These are phyloP conservation scores for Mesopsocus fuscifrons DNA, from an alignment of 2,888 invertebrate genomes.

Conservation along the genomic window DNA sequence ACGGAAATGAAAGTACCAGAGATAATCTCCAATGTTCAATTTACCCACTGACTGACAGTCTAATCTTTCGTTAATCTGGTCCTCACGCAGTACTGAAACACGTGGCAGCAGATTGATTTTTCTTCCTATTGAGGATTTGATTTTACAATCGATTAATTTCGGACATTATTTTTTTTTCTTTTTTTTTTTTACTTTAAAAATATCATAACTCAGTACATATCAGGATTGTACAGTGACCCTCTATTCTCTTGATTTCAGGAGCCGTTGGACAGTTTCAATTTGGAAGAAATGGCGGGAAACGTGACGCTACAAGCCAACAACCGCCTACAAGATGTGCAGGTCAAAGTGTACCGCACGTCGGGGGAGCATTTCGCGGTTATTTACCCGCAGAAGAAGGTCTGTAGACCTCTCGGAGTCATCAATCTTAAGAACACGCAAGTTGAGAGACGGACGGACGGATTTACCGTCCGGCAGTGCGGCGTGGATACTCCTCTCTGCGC, in stretches of 20 bases:
- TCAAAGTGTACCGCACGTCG: slow-evolving; percentile 41
- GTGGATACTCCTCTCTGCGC: slow-evolving; percentile 36
- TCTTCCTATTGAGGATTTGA: no score
- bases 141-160: no score
- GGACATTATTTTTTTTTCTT: no score
- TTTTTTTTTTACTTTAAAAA: no score
- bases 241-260: slow-evolving; percentile 2
- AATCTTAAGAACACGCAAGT: slow-evolving; percentile 39
- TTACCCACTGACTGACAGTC: no score
- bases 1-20: no score
- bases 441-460: slow-evolving; percentile 33
- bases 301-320: slow-evolving; percentile 36
- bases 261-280: slow-evolving; percentile 25
- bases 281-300: slow-evolving; percentile 41
- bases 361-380: slow-evolving; percentile 45
- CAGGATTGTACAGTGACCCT: no score
- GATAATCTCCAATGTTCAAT: no score
- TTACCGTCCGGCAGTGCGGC: slow-evolving; percentile 38
- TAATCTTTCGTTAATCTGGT: no score
- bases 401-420: slow-evolving; percentile 38
- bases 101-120: no score
- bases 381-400: slow-evolving; percentile 40
- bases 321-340: slow-evolving; percentile 37
- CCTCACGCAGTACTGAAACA: no score
- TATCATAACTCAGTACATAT: no score